phyloP scores from a whole-genome alignment of 1,140 invertebrate species.

The Tetramorium alpestre region DNA sequence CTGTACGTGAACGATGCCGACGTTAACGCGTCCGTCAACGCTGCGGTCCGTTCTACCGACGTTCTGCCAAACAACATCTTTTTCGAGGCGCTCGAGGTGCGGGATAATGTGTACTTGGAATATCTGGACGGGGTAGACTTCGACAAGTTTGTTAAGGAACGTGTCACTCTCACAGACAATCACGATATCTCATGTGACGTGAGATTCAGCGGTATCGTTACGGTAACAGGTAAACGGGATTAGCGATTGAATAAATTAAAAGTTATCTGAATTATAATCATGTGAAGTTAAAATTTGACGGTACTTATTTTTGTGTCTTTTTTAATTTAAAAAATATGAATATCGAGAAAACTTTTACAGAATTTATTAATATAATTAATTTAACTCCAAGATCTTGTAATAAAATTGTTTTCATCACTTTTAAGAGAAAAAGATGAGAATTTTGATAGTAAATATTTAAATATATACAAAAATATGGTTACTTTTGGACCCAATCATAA shows the following conservation, averaged over 20 bases:
- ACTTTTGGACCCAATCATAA: too few relatives aligned
- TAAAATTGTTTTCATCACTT: background rate
- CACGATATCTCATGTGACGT: conserved; percentile 71
- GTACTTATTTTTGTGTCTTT: background rate
- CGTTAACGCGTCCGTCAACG: conserved; percentile 64
- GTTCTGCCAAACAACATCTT: conserved; percentile 67
- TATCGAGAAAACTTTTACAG: background rate
- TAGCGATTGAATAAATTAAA: background rate
- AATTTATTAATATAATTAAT: background rate
- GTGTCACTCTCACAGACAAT: conserved; percentile 72
- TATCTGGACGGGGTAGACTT: conserved; percentile 74
- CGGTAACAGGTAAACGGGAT: conserved; percentile 64
- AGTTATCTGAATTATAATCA: background rate
- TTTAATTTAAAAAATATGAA: background rate
- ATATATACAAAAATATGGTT: too few relatives aligned
- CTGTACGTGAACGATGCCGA: conserved; percentile 59
- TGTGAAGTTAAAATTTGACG: background rate
- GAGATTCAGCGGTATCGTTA: conserved; percentile 71
- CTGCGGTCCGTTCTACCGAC: conserved; percentile 40
- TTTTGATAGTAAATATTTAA: background rate
- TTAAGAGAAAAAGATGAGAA: background rate
- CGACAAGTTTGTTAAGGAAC: conserved; percentile 70
- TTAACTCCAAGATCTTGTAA: too few relatives aligned
- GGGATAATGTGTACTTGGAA: conserved; percentile 61
- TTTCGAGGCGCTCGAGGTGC: conserved; percentile 73